Evolutionary conservation across 2,113 vertebrate genomes (phyloP).

Genomic region (Astur gentilis): DNA sequence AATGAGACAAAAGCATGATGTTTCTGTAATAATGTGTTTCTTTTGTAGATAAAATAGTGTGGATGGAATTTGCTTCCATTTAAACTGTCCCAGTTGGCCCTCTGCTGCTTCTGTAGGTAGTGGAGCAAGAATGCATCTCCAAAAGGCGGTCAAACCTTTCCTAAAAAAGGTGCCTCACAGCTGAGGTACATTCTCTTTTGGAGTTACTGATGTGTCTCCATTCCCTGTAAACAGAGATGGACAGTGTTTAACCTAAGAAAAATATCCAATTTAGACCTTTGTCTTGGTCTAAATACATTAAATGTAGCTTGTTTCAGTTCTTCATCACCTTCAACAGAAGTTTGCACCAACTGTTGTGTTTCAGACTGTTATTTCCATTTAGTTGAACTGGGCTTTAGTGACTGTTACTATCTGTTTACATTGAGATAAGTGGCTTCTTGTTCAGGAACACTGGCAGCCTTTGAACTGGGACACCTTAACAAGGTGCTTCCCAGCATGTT

Average conservation of each 20-base stretch:
- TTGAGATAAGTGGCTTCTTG: not conserved
- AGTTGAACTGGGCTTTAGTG: not conserved
- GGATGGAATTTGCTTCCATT: not conserved
- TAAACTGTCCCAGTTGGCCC: not conserved
- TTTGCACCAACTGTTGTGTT: not conserved
- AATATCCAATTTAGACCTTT: not conserved
- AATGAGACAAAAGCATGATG: not conserved
- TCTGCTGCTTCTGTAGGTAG: not conserved
- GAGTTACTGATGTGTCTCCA: not conserved
- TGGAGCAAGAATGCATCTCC: fast-evolving
- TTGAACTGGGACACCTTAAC: not conserved
- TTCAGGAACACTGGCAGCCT: not conserved
- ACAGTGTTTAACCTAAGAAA: not conserved
- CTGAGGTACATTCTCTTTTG: not conserved
- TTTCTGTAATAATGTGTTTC: not conserved
- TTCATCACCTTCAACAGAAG: not conserved
- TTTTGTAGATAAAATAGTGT: not conserved
- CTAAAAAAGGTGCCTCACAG: not conserved
- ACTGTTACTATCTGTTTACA: not conserved
- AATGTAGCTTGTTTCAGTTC: not conserved
- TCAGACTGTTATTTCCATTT: not conserved
- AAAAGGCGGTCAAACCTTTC: not conserved
- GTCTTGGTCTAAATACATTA: not conserved
- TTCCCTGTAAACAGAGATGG: not conserved
- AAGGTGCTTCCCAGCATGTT: not conserved